Base-by-base conservation (phyloP, 2,113 vertebrate species). In the Planiliza haematocheilus region DNA sequence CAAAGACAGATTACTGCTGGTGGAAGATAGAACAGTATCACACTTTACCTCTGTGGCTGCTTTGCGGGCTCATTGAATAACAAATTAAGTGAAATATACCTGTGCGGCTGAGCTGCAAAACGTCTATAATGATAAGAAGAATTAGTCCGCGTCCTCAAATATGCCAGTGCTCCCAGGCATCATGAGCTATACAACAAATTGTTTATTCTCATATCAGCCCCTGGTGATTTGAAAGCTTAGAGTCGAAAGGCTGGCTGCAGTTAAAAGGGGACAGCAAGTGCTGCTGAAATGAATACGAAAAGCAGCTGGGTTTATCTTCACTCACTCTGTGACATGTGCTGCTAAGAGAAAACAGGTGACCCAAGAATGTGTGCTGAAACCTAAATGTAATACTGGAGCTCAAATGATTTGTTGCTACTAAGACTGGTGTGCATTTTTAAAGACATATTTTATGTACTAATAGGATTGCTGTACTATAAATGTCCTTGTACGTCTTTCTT, bases 261-360 rank as follows among this genome's bases (percentile, higher is more conserved):
- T 89, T 89, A 86, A 87, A 86, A 87, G 80, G 64, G 85, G 76
- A 84, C 18, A n/a, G 71, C 86, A 86, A 88, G 84, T 85, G 70
- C 77, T 77, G 82, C 69, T 86, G 87, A 89, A 91, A 87, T 81
- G 57, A 86, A 91, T 91, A 81, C 51, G 70, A 78, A 89, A 90
- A 91, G 88, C 89, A 92, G 91, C 91, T 92, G 91, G 82, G 82
- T 87, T 90, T 88, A 86, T 89, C 86, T 90, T 83, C 82, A 82
- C 82, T 86, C 77, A 69, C 72, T 78, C 69, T 74, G 12, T 85
- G 87, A 86, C 86, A 90, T 88, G 87, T 84, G 83, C 79, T 84
- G 77, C 72, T 91, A 90, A 91, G 82, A 87, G 86, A 89, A 91
- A 93, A 89, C 91, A 93, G 88, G 89, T 92, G 90, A 92, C 79